Percentiles rank a stretch among this genome's conserved stretches.
phyloP scores from a whole-genome alignment of 2,797 vertebrate species.

The Urophycis tenuis region DNA sequence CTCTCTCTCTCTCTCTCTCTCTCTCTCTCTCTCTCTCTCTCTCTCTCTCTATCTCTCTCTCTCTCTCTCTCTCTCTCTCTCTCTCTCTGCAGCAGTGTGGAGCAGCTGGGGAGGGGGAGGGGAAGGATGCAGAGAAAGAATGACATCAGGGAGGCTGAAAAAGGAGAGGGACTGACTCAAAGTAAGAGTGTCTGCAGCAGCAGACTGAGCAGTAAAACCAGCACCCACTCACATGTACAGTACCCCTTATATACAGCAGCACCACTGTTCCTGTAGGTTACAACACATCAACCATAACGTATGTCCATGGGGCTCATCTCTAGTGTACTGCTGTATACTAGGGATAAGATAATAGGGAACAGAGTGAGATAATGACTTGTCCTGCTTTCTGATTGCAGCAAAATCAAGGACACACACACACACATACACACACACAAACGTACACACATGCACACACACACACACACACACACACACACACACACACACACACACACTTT shows the following conservation, averaged over 20 bases:
- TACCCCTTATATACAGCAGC: background rate
- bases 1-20: too few relatives aligned
- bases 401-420: background rate
- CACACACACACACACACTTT: background rate
- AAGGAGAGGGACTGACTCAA: slow-evolving; percentile 39
- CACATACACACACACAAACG: background rate
- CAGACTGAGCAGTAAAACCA: background rate
- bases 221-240: background rate
- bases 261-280: background rate
- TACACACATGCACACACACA: slow-evolving; percentile 8
- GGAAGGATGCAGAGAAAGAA: slow-evolving; percentile 54
- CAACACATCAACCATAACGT: background rate
- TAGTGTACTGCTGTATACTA: background rate
- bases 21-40: too few relatives aligned
- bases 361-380: slow-evolving; percentile 2
- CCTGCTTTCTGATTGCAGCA: slow-evolving; percentile 18
- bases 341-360: background rate
- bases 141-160: slow-evolving; percentile 49
- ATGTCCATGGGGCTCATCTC: background rate
- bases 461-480: background rate
- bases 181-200: slow-evolving; percentile 30
- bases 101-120: slow-evolving; percentile 72
- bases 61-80: slow-evolving; percentile 29
- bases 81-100: slow-evolving; percentile 57
- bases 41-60: slow-evolving; percentile 13